Evolutionary conservation across 2,888 invertebrate genomes (phyloP).

Genomic region (Hydriomena furcata): DNA sequence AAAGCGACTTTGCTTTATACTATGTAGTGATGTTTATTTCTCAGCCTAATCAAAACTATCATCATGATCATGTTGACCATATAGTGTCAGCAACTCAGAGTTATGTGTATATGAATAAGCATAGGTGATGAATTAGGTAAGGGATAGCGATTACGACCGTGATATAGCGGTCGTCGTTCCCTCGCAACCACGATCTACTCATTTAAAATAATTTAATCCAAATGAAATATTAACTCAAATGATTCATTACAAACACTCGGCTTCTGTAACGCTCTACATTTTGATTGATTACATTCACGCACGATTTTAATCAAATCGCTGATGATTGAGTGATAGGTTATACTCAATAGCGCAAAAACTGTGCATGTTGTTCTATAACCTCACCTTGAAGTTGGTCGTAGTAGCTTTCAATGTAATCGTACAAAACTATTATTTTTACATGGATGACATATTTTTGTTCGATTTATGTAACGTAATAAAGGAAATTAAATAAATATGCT

Average conservation of each 20-base stretch:
- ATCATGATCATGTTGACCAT: too few relatives aligned
- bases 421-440: too few relatives aligned
- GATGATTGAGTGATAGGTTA: conserved; percentile 22
- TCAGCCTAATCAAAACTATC: too few relatives aligned
- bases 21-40: too few relatives aligned
- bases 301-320: conserved; percentile 49
- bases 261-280: conserved; percentile 70
- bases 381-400: background rate
- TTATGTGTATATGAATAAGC: too few relatives aligned
- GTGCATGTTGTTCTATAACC: background rate
- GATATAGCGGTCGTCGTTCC: background rate
- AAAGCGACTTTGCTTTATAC: too few relatives aligned
- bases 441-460: too few relatives aligned
- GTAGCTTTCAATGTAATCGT: too few relatives aligned
- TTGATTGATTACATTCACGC: conserved; percentile 61
- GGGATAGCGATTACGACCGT: background rate
- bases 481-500: too few relatives aligned
- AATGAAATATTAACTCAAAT: conserved; percentile 21
- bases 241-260: conserved; percentile 36
- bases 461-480: too few relatives aligned
- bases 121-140: too few relatives aligned
- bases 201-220: conserved; percentile 26
- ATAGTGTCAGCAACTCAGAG: too few relatives aligned
- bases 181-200: background rate
- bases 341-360: conserved; percentile 14